phyloP scores from a whole-genome alignment of 2,888 invertebrate genomes.

The Chymomyza fuscimana region DNA sequence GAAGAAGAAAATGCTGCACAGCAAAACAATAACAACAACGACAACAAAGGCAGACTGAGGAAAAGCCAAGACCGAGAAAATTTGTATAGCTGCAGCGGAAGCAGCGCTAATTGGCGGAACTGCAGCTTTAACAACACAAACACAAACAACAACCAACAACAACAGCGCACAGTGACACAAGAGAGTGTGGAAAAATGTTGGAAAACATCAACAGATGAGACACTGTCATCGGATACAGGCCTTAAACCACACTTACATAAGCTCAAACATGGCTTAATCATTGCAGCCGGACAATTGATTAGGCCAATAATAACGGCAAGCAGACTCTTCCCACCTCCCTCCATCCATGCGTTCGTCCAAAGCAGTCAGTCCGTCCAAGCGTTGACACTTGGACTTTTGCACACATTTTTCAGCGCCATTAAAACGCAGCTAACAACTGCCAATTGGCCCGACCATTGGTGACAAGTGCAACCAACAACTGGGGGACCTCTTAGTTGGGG shows the following conservation, averaged over 20 bases:
- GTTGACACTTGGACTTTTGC: conserved; percentile 63
- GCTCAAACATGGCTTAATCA: conserved; percentile 71
- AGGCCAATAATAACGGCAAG: conserved; percentile 39
- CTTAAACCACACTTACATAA: conserved; percentile 58
- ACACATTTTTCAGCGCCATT: conserved; percentile 52
- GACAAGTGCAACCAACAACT: conserved; percentile 37
- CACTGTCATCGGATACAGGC: conserved; percentile 38
- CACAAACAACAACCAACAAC: conserved; percentile 20
- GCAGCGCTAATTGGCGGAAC: conserved; percentile 72
- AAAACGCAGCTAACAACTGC: conserved; percentile 26
- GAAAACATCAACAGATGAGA: conserved; percentile 30
- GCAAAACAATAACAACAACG: conserved; percentile 16
- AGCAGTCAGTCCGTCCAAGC: neutral
- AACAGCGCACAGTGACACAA: conserved; percentile 26
- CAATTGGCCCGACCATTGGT: neutral
- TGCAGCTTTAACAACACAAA: conserved; percentile 42
- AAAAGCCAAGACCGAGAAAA: conserved; percentile 67
- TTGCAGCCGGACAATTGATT: conserved; percentile 62
- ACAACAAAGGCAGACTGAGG: conserved; percentile 34
- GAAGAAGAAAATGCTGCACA: conserved; percentile 5
- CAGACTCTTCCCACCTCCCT: neutral
- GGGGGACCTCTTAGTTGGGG: neutral
- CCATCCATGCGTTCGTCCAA: too few relatives aligned
- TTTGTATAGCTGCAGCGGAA: conserved; percentile 62
- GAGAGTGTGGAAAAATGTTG: conserved; percentile 52